Conservation (phyloP, 2,113 vertebrate species). For the Geococcyx californianus region DNA sequence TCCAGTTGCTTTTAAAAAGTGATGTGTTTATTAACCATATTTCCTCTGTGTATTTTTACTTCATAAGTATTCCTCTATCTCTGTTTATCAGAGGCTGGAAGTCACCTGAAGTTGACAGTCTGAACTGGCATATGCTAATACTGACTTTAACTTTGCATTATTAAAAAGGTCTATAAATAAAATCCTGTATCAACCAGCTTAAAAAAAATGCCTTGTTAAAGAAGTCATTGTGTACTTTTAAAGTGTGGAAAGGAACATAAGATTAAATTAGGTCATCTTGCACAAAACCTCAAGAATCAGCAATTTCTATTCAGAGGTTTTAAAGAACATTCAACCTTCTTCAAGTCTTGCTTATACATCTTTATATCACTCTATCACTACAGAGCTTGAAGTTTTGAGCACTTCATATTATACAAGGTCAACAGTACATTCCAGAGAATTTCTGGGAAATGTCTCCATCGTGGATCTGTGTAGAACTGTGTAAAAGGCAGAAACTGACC, state of each 20-base stretch:
- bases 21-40: neutral
- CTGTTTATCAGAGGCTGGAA: neutral
- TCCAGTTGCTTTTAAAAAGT: neutral
- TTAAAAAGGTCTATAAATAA: neutral
- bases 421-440: constrained; percentile 16
- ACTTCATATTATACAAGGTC: neutral
- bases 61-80: neutral
- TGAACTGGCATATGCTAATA: neutral
- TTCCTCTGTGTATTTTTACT: neutral
- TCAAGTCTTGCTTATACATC: neutral
- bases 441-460: constrained; percentile 27
- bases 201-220: neutral
- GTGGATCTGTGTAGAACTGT: neutral
- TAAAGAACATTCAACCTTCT: neutral
- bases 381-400: neutral
- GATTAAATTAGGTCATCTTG: neutral
- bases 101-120: neutral
- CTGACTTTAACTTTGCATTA: neutral
- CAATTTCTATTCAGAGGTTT: neutral
- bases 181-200: neutral
- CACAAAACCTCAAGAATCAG: neutral
- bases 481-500: neutral
- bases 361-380: neutral
- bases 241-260: neutral
- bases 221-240: neutral